A percentile compares a stretch with the other conserved stretches of the same genome.
These are phyloP conservation scores for Metaphire vulgaris DNA, from an alignment of 1,140 invertebrate genomes.

Conservation along the genomic window DNA sequence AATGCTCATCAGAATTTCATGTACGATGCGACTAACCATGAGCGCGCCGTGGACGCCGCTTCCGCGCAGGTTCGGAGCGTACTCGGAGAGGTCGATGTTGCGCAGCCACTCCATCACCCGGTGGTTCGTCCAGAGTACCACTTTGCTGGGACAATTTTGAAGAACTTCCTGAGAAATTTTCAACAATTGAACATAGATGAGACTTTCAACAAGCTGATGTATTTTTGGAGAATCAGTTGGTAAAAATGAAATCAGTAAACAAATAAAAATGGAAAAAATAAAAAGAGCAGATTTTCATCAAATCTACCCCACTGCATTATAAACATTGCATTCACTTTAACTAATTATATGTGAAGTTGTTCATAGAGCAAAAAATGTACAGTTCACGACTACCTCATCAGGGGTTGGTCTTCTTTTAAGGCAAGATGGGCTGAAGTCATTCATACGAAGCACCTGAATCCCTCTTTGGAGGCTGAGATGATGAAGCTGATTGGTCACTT, in stretches of 20 bases:
- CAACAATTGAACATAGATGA: too few species aligned
- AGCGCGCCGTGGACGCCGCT: conserved; percentile 82
- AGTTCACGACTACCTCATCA: too few species aligned
- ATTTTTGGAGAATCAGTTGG: too few species aligned
- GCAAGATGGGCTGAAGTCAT: conserved; percentile 80
- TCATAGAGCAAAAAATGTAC: too few species aligned
- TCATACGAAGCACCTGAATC: conserved; percentile 80
- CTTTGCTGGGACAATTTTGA: conserved; percentile 39
- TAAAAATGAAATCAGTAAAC: too few species aligned
- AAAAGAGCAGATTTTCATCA: too few species aligned
- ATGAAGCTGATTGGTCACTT: conserved; percentile 80
- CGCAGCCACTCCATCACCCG: conserved; percentile 95
- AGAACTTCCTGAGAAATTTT: conserved; percentile 37
- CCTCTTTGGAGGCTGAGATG: conserved; percentile 78
- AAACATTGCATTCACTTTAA: too few species aligned
- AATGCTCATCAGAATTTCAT: too few species aligned
- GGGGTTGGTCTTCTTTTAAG: conserved; percentile 75
- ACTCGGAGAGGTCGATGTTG: conserved; percentile 92
- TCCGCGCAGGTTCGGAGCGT: conserved; percentile 89
- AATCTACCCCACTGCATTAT: too few species aligned
- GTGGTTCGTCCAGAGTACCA: conserved; percentile 50
- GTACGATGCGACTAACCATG: conserved; percentile 61
- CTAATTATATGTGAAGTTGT: too few species aligned
- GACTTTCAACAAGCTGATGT: too few species aligned
- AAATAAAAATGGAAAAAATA: too few species aligned